These are phyloP conservation scores for Dromius quadrimaculatus DNA, from an alignment of 2,888 invertebrate genomes.

Conservation along the genomic window DNA sequence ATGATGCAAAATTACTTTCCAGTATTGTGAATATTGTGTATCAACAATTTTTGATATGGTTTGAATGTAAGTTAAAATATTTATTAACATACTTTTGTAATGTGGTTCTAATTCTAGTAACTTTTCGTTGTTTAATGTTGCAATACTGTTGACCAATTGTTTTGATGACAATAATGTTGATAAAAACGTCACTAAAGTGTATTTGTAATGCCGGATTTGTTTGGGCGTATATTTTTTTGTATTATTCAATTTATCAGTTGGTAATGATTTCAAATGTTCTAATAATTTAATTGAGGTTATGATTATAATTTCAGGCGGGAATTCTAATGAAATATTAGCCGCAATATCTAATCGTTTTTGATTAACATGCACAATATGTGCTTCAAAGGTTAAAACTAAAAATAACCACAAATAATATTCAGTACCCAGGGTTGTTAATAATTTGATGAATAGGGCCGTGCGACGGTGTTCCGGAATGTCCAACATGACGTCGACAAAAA, in stretches of 20 bases:
- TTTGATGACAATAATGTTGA: conserved; percentile 76
- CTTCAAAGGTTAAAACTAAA: conserved; percentile 78
- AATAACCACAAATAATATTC: conserved; percentile 79
- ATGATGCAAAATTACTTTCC: conserved; percentile 84
- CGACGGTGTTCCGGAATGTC: conserved; percentile 95
- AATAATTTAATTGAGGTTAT: conserved; percentile 77
- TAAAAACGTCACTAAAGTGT: conserved; percentile 80
- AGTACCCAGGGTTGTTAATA: conserved; percentile 79
- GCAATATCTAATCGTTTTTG: conserved; percentile 76
- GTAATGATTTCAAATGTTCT: conserved; percentile 75
- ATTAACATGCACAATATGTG: conserved; percentile 74
- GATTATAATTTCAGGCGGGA: conserved; percentile 73
- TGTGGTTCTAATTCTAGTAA: conserved; percentile 70
- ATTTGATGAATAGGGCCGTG: conserved; percentile 81
- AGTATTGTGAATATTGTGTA: conserved; percentile 76
- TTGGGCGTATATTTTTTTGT: conserved; percentile 76
- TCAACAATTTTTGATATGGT: conserved; percentile 75
- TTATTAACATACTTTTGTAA: conserved; percentile 79
- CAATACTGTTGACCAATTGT: conserved; percentile 77
- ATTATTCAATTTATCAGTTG: conserved; percentile 68
- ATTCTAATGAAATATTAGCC: conserved; percentile 75
- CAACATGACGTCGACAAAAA: conserved; percentile 90
- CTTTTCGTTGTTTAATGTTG: conserved; percentile 68
- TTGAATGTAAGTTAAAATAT: conserved; percentile 77
- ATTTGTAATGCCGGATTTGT: conserved; percentile 88